Evolutionary conservation across 2,888 invertebrate genomes (phyloP), one percentile per base, ranked within the genome.

Genomic region (Dynastes maya): DNA sequence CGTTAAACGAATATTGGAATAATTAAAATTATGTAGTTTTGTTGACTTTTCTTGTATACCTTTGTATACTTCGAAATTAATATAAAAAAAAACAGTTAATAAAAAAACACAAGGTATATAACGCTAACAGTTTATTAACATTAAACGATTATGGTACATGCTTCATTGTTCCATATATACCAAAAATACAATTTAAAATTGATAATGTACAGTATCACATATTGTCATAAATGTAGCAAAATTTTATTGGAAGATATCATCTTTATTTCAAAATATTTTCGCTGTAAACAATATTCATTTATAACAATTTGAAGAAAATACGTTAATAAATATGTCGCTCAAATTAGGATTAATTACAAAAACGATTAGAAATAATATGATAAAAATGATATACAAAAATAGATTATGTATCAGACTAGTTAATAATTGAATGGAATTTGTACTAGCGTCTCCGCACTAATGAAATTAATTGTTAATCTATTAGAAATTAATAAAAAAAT

Each of bases 191-290:
- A 78, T 70, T 79, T 76, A 79, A 78, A 77, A 74, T 79, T 79
- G 79, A 79, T 79, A 79, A 79, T 76, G 74, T 79, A 77, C 79
- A 76, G 72, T 79, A 79, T 79, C 79, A 79, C 79, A 79, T 79
- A 79, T 79, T 77, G 71, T 79, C 76, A 37, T 77, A 72, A 79
- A 79, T 77, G 40, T 51, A 76, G 58, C 70, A 22, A 77, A 79
- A 77, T 55, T 16, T 27, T 70, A 40, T 51, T 77, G 77, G 77
- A 77, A 71, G 71, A 77, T 77, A 55, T 16, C 55, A 71, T 55
- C 37, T 58, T 55, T 68, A 49, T 51, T 68, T 11, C 2, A 67
- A 67, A 45, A 45, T 6, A 16, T 45, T 45, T 67, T 16, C 16
- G 16, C 22, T 67, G 67, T 45, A 13, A 67, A 67, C 45, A 67